These are phyloP conservation scores for Agelaius tricolor DNA, from an alignment of 2,113 vertebrate species.

Conservation along the genomic window DNA sequence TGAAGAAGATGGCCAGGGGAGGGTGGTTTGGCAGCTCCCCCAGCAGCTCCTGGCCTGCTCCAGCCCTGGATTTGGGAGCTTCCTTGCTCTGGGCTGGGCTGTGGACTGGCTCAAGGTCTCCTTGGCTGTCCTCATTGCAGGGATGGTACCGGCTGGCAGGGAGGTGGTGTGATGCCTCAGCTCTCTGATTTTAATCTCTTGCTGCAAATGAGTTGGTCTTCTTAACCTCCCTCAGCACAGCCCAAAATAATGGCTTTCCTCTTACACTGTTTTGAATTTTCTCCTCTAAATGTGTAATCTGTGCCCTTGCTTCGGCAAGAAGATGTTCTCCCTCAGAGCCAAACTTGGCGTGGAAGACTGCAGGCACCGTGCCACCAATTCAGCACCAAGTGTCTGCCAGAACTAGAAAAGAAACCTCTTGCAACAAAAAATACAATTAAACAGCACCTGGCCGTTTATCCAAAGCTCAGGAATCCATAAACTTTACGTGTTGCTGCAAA, in stretches of 20 bases:
- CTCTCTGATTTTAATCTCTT: background rate
- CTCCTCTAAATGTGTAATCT: conserved; percentile 52
- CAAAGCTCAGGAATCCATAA: conserved; percentile 55
- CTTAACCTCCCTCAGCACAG: background rate
- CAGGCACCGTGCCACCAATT: conserved; percentile 21
- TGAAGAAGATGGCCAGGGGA: background rate
- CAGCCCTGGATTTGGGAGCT: background rate
- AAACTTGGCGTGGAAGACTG: conserved; percentile 4
- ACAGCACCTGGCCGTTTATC: conserved; percentile 62
- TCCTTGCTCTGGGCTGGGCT: background rate
- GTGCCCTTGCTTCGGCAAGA: conserved; percentile 51
- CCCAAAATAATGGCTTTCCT: conserved; percentile 50
- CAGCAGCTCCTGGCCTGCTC: background rate
- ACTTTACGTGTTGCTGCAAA: conserved; percentile 56
- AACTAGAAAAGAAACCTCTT: conserved; percentile 1
- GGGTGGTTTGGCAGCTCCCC: background rate
- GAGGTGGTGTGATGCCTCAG: background rate
- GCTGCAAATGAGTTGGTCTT: background rate
- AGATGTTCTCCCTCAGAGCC: conserved; percentile 18
- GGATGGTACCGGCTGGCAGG: background rate
- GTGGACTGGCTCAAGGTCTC: background rate
- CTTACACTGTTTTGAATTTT: conserved; percentile 42
- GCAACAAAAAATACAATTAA: conserved; percentile 30
- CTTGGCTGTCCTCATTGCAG: background rate
- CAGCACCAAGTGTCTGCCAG: conserved; percentile 23